Percentiles rank a stretch among this genome's conserved stretches.
Conservation (phyloP, 2,797 vertebrate genomes). For the Chiloscyllium punctatum region DNA sequence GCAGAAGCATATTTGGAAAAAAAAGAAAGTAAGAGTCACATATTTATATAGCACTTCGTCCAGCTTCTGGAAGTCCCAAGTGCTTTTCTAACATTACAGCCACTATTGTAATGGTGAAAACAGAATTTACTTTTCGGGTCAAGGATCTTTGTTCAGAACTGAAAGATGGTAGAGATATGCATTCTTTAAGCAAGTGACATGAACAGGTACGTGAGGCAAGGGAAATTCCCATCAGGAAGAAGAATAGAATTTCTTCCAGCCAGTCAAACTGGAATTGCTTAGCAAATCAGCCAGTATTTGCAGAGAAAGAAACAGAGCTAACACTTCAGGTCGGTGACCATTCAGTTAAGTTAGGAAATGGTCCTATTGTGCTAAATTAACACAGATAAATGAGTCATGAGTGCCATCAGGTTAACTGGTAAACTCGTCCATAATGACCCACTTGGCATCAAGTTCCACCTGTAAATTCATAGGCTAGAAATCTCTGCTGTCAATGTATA, state of each 20-base stretch:
- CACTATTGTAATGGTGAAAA: neutral
- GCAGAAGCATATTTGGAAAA: neutral
- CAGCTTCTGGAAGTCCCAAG: neutral
- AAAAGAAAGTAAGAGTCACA: neutral
- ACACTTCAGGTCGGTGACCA: neutral
- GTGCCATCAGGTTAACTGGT: neutral
- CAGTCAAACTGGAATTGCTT: neutral
- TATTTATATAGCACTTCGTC: neutral
- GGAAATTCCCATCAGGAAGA: neutral
- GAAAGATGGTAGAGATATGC: neutral
- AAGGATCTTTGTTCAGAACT: neutral
- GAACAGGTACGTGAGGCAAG: neutral
- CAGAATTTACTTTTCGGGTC: neutral
- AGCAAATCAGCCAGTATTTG: neutral
- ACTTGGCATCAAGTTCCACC: neutral
- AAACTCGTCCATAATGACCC: conserved; percentile 14
- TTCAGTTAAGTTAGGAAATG: neutral
- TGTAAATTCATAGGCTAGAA: neutral
- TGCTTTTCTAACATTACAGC: neutral
- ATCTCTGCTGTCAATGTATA: neutral
- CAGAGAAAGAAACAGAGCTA: neutral
- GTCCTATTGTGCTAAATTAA: neutral
- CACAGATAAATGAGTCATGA: neutral
- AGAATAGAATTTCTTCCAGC: neutral
- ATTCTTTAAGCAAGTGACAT: neutral